A percentile compares a stretch with the other conserved stretches of the same genome.
Evolutionary conservation across 2,113 vertebrate genomes (phyloP).

Genomic region (Takifugu flavidus): DNA sequence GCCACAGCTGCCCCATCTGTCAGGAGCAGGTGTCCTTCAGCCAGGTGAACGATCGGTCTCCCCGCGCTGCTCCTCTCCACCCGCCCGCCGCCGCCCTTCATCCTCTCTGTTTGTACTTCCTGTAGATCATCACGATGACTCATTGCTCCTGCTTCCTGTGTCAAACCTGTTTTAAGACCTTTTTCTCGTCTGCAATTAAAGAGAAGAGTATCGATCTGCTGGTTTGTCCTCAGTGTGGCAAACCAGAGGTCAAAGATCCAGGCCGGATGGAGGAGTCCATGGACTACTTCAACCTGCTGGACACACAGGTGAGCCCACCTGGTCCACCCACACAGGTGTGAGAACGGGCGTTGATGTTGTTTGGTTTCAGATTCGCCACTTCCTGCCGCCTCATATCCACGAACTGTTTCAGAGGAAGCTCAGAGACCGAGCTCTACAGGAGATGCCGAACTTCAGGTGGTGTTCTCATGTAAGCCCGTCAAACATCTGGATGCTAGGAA

Average conservation of each 20-base stretch:
- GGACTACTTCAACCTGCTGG: slow-evolving; percentile 79
- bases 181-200: slow-evolving; percentile 73
- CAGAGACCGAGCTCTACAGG: slow-evolving; percentile 73
- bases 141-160: slow-evolving; percentile 78
- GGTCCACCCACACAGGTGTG: not conserved
- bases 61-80: not conserved
- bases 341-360: not conserved
- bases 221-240: slow-evolving; percentile 74
- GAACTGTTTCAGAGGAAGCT: slow-evolving; percentile 81
- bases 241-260: slow-evolving; percentile 60
- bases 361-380: slow-evolving; percentile 71
- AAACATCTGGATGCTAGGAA: no score
- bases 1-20: slow-evolving; percentile 75
- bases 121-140: slow-evolving; percentile 77
- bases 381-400: slow-evolving; percentile 67
- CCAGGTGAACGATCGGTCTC: slow-evolving; percentile 58
- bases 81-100: not conserved
- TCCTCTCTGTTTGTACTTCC: slow-evolving; percentile 4
- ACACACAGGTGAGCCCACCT: slow-evolving; percentile 69
- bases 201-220: slow-evolving; percentile 71
- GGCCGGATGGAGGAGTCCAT: slow-evolving; percentile 59
- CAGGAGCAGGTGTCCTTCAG: slow-evolving; percentile 75
- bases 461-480: slow-evolving; percentile 75
- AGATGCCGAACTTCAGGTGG: slow-evolving; percentile 78
- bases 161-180: slow-evolving; percentile 71